Percentiles rank a stretch among this genome's conserved stretches.
Conservation (phyloP, 2,113 vertebrate species). For the Eolophus roseicapilla region DNA sequence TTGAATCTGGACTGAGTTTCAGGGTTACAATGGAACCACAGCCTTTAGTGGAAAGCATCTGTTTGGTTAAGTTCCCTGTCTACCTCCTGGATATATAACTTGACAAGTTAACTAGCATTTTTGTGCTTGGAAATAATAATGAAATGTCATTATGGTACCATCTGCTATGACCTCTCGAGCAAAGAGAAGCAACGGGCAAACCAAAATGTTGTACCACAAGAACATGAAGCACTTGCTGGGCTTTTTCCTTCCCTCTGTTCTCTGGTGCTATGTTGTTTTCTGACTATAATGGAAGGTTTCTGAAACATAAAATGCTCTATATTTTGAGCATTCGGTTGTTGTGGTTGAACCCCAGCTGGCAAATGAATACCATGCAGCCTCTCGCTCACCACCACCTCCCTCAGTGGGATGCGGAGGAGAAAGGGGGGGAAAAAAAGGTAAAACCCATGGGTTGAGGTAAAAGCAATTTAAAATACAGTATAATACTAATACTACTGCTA, state of each 20-base stretch:
- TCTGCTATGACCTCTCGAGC: neutral
- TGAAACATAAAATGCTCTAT: neutral
- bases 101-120: neutral
- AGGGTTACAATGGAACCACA: neutral
- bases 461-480: neutral
- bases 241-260: neutral
- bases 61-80: neutral
- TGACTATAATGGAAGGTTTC: neutral
- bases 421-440: neutral
- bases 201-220: neutral
- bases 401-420: neutral
- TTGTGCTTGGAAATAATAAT: neutral
- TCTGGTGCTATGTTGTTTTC: neutral
- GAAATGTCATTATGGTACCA: neutral
- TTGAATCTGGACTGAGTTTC: neutral
- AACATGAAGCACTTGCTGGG: neutral
- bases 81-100: neutral
- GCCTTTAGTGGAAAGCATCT: neutral
- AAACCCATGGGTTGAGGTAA: neutral
- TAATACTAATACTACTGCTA: neutral
- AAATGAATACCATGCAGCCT: neutral
- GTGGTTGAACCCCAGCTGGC: neutral
- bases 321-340: neutral
- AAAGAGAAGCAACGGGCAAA: neutral
- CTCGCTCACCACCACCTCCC: neutral